phyloP scores from a whole-genome alignment of 1,140 invertebrate genomes.

The Brachionus manjavacas region DNA sequence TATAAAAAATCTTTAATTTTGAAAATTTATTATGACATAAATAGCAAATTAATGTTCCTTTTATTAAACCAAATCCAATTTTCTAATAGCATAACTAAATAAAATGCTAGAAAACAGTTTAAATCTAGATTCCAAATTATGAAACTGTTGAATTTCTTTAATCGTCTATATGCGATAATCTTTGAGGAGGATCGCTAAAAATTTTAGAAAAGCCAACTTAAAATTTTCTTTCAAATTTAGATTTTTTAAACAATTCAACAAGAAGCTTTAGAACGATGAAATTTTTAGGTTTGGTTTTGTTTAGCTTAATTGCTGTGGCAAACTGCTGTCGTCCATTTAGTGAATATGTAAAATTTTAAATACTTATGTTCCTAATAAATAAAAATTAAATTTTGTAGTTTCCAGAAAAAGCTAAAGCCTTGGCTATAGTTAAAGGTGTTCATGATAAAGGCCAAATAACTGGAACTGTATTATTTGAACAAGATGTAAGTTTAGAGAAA shows the following conservation, averaged over 20 bases:
- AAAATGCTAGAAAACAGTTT: neutral
- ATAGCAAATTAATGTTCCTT: neutral
- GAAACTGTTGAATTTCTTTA: neutral
- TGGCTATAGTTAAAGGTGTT: constrained; percentile 8
- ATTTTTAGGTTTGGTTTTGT: neutral
- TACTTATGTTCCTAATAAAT: neutral
- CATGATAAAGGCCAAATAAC: neutral
- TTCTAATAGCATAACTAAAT: neutral
- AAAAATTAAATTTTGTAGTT: neutral
- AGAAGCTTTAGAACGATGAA: neutral
- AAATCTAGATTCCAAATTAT: neutral
- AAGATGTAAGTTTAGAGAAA: neutral
- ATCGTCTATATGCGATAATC: neutral
- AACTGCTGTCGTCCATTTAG: neutral
- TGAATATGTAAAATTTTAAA: neutral
- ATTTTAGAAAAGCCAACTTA: neutral
- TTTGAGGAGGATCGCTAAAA: neutral
- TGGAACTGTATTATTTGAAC: constrained; percentile 22
- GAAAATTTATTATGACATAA: neutral
- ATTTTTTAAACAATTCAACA: neutral
- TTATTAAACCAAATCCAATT: neutral
- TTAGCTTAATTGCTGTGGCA: neutral
- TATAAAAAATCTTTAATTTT: neutral
- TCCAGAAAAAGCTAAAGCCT: constrained; percentile 25
- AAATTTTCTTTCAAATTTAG: neutral